Evolutionary conservation across 2,113 vertebrate species (phyloP).

Genomic region (Sinocyclocheilus grahami): DNA sequence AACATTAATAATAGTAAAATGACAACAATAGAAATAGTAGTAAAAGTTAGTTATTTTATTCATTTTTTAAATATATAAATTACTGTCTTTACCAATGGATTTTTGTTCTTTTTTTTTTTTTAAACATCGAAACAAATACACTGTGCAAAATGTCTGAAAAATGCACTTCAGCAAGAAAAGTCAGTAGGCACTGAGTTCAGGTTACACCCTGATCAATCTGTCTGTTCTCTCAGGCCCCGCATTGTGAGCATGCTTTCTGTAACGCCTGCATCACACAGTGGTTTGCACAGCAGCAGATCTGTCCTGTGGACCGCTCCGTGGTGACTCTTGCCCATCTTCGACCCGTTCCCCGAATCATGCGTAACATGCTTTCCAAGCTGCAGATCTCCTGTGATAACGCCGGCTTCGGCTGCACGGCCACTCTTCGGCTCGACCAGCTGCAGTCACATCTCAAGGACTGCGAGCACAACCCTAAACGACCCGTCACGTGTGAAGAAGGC

Average conservation of each 20-base stretch:
- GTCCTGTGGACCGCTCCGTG: conserved; percentile 95
- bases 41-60: too few species aligned
- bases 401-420: conserved; percentile 90
- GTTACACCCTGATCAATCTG: neutral
- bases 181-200: neutral
- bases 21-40: neutral
- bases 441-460: conserved; percentile 96
- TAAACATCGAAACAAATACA: neutral
- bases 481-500: conserved; percentile 94
- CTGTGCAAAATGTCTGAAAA: neutral
- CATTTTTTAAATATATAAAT: neutral
- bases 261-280: conserved; percentile 99
- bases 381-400: conserved; percentile 97
- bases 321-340: conserved; percentile 96
- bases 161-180: neutral
- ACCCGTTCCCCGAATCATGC: conserved; percentile 98
- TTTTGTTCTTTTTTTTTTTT: neutral
- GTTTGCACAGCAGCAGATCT: conserved; percentile 99
- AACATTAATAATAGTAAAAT: neutral
- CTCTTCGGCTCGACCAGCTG: conserved; percentile 93
- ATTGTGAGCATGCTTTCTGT: conserved; percentile 99
- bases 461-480: conserved; percentile 96
- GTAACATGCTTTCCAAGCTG: conserved; percentile 98
- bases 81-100: neutral
- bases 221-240: conserved; percentile 82